A percentile compares a stretch with the other conserved stretches of the same genome.
phyloP scores from a whole-genome alignment of 2,797 vertebrate genomes.

The Orestias chungarensis region DNA sequence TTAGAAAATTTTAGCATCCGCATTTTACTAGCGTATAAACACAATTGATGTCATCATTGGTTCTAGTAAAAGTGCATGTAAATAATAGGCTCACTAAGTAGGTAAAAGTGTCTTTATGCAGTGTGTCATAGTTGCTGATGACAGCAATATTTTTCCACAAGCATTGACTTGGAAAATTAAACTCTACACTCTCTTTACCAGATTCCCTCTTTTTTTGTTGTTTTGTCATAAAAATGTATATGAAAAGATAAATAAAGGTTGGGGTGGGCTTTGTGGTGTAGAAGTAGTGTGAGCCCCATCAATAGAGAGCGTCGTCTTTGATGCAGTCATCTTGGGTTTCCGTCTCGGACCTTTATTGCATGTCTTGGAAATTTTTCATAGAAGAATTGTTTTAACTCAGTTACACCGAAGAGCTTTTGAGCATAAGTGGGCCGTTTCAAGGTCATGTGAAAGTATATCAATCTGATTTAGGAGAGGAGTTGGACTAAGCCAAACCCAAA shows the following conservation, averaged over 20 bases:
- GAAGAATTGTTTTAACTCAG: neutral
- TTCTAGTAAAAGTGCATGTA: neutral
- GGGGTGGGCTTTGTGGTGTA: too few relatives aligned
- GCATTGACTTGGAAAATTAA: neutral
- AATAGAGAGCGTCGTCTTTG: too few relatives aligned
- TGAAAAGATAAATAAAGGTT: neutral
- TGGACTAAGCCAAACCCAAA: neutral
- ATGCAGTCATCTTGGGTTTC: too few relatives aligned
- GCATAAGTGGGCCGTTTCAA: too few relatives aligned
- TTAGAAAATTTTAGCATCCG: neutral
- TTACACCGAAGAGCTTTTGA: neutral
- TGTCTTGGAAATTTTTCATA: neutral
- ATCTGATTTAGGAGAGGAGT: neutral
- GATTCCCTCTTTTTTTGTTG: neutral
- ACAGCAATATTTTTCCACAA: neutral
- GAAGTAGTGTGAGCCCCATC: too few relatives aligned
- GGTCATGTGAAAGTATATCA: neutral
- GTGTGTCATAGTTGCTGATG: neutral
- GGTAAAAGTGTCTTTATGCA: neutral
- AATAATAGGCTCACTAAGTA: neutral
- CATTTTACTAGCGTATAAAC: neutral
- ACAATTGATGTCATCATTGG: neutral
- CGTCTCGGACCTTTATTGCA: too few relatives aligned
- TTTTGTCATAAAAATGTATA: neutral
- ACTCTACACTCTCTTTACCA: neutral